Conservation (phyloP, 2,113 vertebrate genomes). For the Ondatra zibethicus region DNA sequence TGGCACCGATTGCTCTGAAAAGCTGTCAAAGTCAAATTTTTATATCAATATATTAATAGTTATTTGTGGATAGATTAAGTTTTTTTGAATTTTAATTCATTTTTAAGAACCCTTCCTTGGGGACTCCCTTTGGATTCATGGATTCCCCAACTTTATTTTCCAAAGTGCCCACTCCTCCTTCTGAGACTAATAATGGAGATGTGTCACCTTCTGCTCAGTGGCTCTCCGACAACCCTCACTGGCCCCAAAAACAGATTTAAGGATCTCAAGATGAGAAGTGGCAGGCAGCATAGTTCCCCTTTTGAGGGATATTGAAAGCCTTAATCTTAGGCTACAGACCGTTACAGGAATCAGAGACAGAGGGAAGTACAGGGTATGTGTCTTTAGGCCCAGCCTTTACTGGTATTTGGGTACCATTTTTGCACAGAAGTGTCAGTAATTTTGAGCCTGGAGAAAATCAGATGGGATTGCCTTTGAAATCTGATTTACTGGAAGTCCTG, state of each 20-base stretch:
- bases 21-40: slow-evolving; percentile 31
- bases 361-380: neutral
- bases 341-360: neutral
- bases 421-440: slow-evolving; percentile 35
- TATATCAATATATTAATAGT: slow-evolving; percentile 50
- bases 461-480: slow-evolving; percentile 57
- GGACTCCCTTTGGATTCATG: neutral
- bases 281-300: neutral
- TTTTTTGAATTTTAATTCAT: neutral
- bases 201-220: slow-evolving; percentile 18
- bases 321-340: neutral
- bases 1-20: slow-evolving; percentile 17
- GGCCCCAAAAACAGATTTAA: slow-evolving; percentile 34
- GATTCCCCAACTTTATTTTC: neutral
- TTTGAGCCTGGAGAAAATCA: slow-evolving; percentile 60
- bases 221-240: neutral
- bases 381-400: neutral
- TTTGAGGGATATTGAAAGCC: neutral
- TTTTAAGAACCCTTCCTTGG: slow-evolving; percentile 6
- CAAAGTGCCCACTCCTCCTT: neutral
- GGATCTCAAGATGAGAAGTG: neutral
- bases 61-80: slow-evolving; percentile 56
- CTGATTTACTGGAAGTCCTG: slow-evolving; percentile 35
- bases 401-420: slow-evolving; percentile 33
- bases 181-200: slow-evolving; percentile 2